Conservation (phyloP, 1,140 invertebrate genomes). For the Pentalonia nigronervosa region DNA sequence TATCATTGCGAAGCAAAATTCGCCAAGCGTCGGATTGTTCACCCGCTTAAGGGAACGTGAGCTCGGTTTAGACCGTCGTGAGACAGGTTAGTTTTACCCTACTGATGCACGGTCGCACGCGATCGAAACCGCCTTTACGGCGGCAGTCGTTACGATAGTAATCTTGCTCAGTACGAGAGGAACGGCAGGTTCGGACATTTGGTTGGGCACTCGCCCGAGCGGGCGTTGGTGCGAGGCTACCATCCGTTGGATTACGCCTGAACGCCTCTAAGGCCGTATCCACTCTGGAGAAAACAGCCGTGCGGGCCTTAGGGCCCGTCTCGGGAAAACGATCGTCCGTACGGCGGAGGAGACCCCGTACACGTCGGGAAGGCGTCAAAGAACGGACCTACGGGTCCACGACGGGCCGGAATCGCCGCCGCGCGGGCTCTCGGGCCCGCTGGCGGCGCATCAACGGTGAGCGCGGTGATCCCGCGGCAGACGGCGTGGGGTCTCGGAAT, state of each 20-base stretch:
- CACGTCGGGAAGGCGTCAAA: conserved; percentile 35
- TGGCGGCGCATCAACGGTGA: conserved; percentile 28
- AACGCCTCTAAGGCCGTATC: conserved; percentile 83
- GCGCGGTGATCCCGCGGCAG: conserved; percentile 21
- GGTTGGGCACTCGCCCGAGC: conserved; percentile 75
- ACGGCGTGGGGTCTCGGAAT: conserved; percentile 70
- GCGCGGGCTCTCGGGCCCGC: not conserved
- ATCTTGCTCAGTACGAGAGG: conserved; percentile 77
- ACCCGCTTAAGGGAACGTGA: conserved; percentile 65
- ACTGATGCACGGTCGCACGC: conserved; percentile 40
- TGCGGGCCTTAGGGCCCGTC: not conserved
- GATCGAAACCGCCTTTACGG: conserved; percentile 41
- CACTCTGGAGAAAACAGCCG: conserved; percentile 70
- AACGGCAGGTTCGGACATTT: conserved; percentile 84
- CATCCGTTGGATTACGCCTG: conserved; percentile 83
- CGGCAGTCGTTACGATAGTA: conserved; percentile 68
- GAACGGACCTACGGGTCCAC: not conserved
- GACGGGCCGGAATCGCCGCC: conserved; percentile 18
- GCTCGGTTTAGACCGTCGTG: conserved; percentile 37
- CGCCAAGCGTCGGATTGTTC: conserved; percentile 84
- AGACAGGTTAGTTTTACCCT: conserved; percentile 50
- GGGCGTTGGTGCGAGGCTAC: conserved; percentile 78
- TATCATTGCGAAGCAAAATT: conserved; percentile 88
- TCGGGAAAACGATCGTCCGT: conserved; percentile 31
- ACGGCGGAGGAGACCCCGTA: conserved; percentile 41